Conservation (phyloP, 1,140 invertebrate genomes). For the Lysiphlebus fabarum region DNA sequence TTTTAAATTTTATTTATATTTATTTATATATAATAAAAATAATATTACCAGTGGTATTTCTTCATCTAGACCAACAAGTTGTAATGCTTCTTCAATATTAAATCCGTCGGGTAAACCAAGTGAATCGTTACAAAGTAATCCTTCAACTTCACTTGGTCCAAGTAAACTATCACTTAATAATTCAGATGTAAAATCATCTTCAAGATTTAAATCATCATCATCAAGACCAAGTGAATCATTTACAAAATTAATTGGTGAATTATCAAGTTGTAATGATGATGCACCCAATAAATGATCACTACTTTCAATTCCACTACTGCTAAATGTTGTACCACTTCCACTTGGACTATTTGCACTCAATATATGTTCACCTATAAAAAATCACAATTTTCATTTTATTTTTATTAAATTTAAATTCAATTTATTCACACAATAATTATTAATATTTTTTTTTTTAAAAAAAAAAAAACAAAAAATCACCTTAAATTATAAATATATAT, state of each 20-base stretch:
- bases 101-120: constrained; percentile 59
- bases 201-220: constrained; percentile 45
- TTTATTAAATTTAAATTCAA: background rate
- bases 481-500: too few species aligned
- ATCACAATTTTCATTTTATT: background rate
- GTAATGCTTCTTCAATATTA: constrained; percentile 70
- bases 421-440: constrained; percentile 8
- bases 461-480: too few species aligned
- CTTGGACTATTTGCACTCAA: constrained; percentile 24
- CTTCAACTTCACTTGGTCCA: constrained; percentile 42
- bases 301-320: constrained; percentile 27
- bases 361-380: constrained; percentile 49
- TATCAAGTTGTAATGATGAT: constrained; percentile 41
- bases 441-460: background rate
- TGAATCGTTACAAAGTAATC: constrained; percentile 48
- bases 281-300: constrained; percentile 36
- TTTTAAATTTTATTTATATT: background rate
- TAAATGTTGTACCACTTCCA: background rate
- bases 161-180: constrained; percentile 43
- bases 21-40: constrained; percentile 8
- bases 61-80: constrained; percentile 70
- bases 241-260: constrained; percentile 40
- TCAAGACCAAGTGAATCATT: constrained; percentile 48
- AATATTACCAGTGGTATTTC: constrained; percentile 53
- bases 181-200: constrained; percentile 51